Evolutionary conservation across 2,113 vertebrate genomes (phyloP).

Genomic region (Tyto alba): DNA sequence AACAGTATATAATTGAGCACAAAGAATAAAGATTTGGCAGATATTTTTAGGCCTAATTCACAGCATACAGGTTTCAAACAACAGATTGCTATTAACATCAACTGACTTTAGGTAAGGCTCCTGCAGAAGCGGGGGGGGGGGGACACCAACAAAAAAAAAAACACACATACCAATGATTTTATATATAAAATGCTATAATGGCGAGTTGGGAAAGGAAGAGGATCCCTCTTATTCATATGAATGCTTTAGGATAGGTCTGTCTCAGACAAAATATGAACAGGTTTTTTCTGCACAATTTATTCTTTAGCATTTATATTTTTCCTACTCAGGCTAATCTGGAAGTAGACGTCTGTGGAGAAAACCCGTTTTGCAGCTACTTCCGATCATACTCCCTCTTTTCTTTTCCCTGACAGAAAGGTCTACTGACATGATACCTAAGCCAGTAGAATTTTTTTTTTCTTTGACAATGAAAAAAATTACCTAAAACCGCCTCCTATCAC

Average conservation of each 20-base stretch:
- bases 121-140: fast-evolving
- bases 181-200: background rate
- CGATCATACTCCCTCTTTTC: background rate
- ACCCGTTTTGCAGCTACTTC: background rate
- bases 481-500: background rate
- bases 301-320: background rate
- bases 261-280: background rate
- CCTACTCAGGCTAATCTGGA: background rate
- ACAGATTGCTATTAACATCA: background rate
- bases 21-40: background rate
- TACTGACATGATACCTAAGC: background rate
- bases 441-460: background rate
- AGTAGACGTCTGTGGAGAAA: background rate
- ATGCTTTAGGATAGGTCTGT: background rate
- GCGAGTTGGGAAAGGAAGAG: background rate
- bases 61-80: background rate
- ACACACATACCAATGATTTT: background rate
- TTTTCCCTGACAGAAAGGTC: background rate
- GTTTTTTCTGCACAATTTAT: background rate
- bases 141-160: background rate
- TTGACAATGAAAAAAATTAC: background rate
- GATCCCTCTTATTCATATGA: background rate
- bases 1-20: background rate
- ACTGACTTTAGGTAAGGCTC: background rate
- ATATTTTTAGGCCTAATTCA: background rate